phyloP scores from a whole-genome alignment of 2,113 vertebrate genomes.

The Pluvialis apricaria region DNA sequence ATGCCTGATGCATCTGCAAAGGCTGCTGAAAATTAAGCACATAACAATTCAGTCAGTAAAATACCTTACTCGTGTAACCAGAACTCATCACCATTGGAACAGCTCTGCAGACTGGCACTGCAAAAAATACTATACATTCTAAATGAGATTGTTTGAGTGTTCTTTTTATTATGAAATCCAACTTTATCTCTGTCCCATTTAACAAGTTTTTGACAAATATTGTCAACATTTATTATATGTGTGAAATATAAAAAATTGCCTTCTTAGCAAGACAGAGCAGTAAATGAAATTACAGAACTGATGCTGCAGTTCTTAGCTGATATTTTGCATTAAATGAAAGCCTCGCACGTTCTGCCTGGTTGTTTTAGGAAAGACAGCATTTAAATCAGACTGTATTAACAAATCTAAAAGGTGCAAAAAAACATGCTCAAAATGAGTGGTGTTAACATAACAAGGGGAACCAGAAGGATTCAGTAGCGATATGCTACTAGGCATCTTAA shows the following conservation, averaged over 20 bases:
- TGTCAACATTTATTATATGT: constrained; percentile 44
- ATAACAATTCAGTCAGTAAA: constrained; percentile 13
- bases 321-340: neutral
- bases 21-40: constrained; percentile 35
- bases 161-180: constrained; percentile 65
- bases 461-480: neutral
- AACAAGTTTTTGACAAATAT: constrained; percentile 59
- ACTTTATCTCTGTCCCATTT: constrained; percentile 62
- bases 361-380: neutral
- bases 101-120: neutral
- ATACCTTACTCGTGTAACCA: neutral
- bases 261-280: neutral
- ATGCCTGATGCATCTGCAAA: neutral
- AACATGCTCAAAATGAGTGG: neutral
- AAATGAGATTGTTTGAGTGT: constrained; percentile 53
- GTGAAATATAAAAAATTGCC: neutral
- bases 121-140: constrained; percentile 41
- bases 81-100: constrained; percentile 29
- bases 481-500: neutral
- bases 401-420: neutral
- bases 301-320: neutral
- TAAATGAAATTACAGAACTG: constrained; percentile 27
- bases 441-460: neutral
- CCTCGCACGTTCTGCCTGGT: neutral
- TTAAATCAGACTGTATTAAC: neutral